phyloP scores from a whole-genome alignment of 1,140 invertebrate genomes.

The Drosophila kepulauana region DNA sequence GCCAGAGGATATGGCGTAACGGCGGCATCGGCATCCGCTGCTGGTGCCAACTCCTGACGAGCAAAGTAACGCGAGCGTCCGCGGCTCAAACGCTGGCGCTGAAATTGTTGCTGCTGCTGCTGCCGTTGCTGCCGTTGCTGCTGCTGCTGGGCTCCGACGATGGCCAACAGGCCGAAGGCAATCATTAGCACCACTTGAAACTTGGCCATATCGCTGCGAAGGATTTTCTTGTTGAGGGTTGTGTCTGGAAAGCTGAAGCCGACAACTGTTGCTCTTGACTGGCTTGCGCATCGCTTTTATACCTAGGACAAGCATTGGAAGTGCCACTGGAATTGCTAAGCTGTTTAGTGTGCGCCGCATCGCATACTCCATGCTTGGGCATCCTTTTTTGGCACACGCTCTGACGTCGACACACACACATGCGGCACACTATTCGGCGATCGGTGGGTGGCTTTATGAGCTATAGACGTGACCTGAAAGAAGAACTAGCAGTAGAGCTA shows the following conservation, averaged over 20 bases:
- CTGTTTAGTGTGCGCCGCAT: constrained; percentile 72
- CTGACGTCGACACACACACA: constrained; percentile 54
- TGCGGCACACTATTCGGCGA: constrained; percentile 48
- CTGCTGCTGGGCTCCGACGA: constrained; percentile 42
- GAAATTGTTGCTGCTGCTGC: constrained; percentile 48
- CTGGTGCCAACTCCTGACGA: constrained; percentile 69
- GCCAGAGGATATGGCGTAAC: constrained; percentile 80
- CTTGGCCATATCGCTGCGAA: constrained; percentile 59
- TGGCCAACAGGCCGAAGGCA: constrained; percentile 47
- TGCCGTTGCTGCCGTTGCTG: constrained; percentile 53
- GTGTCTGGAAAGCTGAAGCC: constrained; percentile 48
- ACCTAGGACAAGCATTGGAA: constrained; percentile 54
- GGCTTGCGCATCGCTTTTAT: constrained; percentile 58
- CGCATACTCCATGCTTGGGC: constrained; percentile 46
- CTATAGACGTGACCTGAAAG: constrained; percentile 75
- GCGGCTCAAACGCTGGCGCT: constrained; percentile 55
- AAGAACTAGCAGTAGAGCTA: constrained; percentile 60
- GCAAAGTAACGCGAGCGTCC: constrained; percentile 68
- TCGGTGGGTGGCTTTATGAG: constrained; percentile 69
- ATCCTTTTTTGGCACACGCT: constrained; percentile 74
- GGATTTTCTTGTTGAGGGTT: not conserved
- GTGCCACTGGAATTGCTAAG: constrained; percentile 4
- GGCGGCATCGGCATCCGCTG: constrained; percentile 41
- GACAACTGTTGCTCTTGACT: constrained; percentile 61
- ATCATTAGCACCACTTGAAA: constrained; percentile 58